Evolutionary conservation across 2,797 vertebrate genomes (phyloP).

Genomic region (Chelonia mydas): DNA sequence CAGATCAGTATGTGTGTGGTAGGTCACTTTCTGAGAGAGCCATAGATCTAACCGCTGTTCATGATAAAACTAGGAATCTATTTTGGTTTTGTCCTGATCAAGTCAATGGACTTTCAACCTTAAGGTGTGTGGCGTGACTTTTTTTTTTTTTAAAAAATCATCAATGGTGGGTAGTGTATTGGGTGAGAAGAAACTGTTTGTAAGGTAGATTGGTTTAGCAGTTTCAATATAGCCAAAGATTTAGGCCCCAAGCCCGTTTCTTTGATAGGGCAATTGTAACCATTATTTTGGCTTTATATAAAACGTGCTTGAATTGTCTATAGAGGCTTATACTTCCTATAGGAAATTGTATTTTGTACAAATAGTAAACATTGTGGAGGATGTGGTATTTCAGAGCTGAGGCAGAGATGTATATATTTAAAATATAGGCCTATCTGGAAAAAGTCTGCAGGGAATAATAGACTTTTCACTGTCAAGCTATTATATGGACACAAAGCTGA

Average conservation of each 20-base stretch:
- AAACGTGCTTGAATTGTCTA: neutral
- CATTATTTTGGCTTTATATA: neutral
- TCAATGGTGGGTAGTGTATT: neutral
- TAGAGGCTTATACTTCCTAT: neutral
- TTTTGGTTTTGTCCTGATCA: neutral
- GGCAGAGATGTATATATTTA: neutral
- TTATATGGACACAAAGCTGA: neutral
- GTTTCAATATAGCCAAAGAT: neutral
- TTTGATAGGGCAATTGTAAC: neutral
- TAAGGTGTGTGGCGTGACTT: neutral
- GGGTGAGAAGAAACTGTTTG: neutral
- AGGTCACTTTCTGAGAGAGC: neutral
- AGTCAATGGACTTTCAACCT: neutral
- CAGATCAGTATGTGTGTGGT: neutral
- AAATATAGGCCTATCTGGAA: neutral
- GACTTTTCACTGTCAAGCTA: neutral
- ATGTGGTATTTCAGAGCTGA: neutral
- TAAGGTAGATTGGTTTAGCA: neutral
- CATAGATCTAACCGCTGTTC: neutral
- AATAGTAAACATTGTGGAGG: neutral
- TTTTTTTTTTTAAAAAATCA: neutral
- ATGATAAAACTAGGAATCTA: neutral
- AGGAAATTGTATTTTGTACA: neutral
- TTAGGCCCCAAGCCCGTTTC: neutral
- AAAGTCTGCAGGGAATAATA: neutral